Evolutionary conservation across 2,888 invertebrate genomes (phyloP), one percentile per base, ranked within the genome.

Genomic region (Dasypogon diadema): DNA sequence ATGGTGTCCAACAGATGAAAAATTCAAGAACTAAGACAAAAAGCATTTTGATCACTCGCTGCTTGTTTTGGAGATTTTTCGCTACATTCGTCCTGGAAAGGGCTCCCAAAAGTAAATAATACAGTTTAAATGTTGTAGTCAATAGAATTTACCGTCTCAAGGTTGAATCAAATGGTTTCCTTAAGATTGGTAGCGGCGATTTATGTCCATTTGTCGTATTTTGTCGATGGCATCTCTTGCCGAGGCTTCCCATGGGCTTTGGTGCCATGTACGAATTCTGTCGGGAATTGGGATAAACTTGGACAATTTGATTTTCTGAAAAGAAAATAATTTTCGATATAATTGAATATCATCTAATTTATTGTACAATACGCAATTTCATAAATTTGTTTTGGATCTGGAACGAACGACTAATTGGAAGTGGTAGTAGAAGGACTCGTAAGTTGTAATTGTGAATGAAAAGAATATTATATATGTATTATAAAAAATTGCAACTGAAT

Each of bases 11-110:
- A 84, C 95, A 96, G 12, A 96, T 89, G 86, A 97, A 97, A 85
- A 96, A 97, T 83, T 96, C 95, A 60, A 94, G 86, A 4, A 97
- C 95, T n/a, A 97, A 92, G 4, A 95, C 95, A 81, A 95, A 94
- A 54, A 97, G 88, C 96, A 97, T 97, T 81, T 93, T 89, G 77
- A 93, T 92, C 54, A 94, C 92, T 0, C 85, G 86, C 75, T 81
- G 82, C 79, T 85, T 84, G 79, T 84, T 85, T 79, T 84, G 85
- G 76, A 85, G 79, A 75, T 82, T 85, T 77, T 85, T 85, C 22
- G 82, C 81, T 51, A 83, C 83, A 65, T 84, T 85, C 12, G 70
- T 72, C 22, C 70, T 72, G 54, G 1, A 72, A n/a, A n/a, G n/a
- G n/a, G n/a, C n/a, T n/a, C n/a, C n/a, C n/a, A n/a, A n/a, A n/a